These are phyloP conservation scores for Rhodinocichla rosea DNA, from an alignment of 2,113 vertebrate genomes.

Conservation along the genomic window DNA sequence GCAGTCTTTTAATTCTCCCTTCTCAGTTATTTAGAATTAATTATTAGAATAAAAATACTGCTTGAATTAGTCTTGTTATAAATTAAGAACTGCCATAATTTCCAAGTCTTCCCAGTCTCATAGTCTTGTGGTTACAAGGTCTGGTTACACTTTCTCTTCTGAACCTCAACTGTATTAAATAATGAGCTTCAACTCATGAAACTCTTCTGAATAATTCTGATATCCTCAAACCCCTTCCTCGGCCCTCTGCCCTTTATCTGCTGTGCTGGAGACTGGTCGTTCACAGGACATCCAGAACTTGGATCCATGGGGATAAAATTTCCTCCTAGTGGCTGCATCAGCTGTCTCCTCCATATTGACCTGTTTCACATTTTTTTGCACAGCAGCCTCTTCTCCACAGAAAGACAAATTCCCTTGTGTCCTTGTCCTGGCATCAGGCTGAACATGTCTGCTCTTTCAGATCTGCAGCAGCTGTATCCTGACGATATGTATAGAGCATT, in stretches of 20 bases:
- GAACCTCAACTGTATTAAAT: not conserved
- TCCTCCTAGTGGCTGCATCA: not conserved
- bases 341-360: not conserved
- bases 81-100: not conserved
- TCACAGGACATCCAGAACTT: not conserved
- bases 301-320: not conserved
- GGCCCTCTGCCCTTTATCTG: not conserved
- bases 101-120: not conserved
- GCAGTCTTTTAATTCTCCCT: not conserved
- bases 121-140: not conserved
- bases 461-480: not conserved
- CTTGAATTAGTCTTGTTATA: not conserved
- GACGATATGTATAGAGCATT: not conserved
- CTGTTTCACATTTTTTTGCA: not conserved
- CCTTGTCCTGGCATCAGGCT: not conserved
- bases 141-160: not conserved
- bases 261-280: fast-evolving
- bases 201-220: not conserved
- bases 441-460: not conserved
- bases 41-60: not conserved
- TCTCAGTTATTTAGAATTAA: not conserved
- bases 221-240: not conserved
- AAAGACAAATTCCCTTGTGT: not conserved
- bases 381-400: not conserved
- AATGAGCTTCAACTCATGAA: not conserved